Evolutionary conservation across 2,113 vertebrate genomes (phyloP).

Genomic region (Theropithecus gelada): DNA sequence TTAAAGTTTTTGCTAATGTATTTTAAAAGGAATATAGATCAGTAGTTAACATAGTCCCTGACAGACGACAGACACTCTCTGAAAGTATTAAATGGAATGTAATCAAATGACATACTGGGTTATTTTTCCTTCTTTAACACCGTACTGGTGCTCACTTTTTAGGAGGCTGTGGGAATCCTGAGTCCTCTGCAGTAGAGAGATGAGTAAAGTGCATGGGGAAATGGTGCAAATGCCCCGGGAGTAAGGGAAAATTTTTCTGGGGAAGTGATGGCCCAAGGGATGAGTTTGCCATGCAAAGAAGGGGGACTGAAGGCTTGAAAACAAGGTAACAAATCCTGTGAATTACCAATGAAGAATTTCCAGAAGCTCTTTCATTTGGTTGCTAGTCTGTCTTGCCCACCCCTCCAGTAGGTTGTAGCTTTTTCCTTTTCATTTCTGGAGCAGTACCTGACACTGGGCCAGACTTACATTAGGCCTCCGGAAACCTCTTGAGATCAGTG

Average conservation of each 20-base stretch:
- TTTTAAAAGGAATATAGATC: not conserved
- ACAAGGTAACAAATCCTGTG: not conserved
- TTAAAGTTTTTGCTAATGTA: conserved; percentile 5
- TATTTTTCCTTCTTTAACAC: not conserved
- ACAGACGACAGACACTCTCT: not conserved
- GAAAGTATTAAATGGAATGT: not conserved
- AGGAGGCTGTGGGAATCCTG: not conserved
- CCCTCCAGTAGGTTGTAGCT: not conserved
- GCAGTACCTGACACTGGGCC: not conserved
- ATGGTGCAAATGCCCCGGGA: not conserved
- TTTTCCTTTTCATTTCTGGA: not conserved
- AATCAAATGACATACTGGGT: not conserved
- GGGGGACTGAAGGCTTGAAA: not conserved
- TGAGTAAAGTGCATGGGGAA: not conserved
- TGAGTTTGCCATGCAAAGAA: not conserved
- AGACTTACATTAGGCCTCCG: not conserved
- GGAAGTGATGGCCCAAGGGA: not conserved
- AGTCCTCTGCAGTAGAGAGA: not conserved
- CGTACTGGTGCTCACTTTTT: not conserved
- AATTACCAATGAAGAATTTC: not conserved
- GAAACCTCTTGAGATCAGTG: not conserved
- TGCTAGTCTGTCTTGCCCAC: not conserved
- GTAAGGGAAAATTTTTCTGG: not conserved
- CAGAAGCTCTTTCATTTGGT: not conserved
- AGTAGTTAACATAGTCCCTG: not conserved